Percentiles rank a stretch among this genome's conserved stretches.
These are phyloP conservation scores for Meles meles DNA, from an alignment of 2,113 vertebrate species.

Conservation along the genomic window DNA sequence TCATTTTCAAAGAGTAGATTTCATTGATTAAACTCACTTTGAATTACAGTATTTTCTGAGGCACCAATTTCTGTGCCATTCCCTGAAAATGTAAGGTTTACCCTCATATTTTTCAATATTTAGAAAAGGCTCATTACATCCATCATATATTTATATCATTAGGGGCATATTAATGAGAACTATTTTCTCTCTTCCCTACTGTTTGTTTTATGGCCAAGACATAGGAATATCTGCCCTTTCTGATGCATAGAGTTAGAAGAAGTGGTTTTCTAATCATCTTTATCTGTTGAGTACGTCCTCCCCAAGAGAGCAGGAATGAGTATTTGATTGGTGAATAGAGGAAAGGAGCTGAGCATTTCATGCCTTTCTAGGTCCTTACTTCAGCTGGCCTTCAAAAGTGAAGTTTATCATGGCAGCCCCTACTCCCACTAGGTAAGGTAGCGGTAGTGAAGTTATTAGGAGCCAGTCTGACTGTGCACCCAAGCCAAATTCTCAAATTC, in stretches of 20 bases:
- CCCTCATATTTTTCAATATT: not conserved
- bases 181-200: not conserved
- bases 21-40: not conserved
- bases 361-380: not conserved
- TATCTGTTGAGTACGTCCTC: not conserved
- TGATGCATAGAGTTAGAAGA: not conserved
- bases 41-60: not conserved
- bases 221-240: not conserved
- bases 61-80: not conserved
- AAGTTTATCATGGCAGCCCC: not conserved
- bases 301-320: not conserved
- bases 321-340: not conserved
- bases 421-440: not conserved
- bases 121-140: not conserved
- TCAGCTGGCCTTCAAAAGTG: not conserved
- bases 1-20: not conserved
- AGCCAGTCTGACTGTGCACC: not conserved
- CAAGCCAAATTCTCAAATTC: not conserved
- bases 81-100: not conserved
- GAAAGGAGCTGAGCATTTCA: not conserved
- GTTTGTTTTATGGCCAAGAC: not conserved
- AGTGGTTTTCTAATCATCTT: not conserved
- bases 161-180: not conserved
- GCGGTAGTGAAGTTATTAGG: not conserved
- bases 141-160: not conserved